phyloP scores from a whole-genome alignment of 2,797 vertebrate species.

The Danionella dracula region DNA sequence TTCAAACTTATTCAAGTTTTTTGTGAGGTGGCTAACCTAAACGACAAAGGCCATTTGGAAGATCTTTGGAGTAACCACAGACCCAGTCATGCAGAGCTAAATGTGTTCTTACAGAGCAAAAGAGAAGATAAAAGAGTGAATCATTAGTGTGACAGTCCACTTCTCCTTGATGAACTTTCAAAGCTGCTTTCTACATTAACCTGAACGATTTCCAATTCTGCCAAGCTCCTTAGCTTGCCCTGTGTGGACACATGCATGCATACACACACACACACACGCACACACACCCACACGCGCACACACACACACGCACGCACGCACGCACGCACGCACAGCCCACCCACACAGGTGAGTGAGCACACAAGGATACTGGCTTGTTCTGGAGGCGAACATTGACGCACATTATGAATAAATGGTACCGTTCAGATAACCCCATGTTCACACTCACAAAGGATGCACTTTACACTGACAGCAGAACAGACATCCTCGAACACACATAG shows the following conservation, averaged over 20 bases:
- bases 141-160: not conserved
- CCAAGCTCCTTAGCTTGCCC: not conserved
- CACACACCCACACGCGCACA: too few species aligned
- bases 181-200: conserved; percentile 7
- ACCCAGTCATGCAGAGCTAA: not conserved
- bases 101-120: not conserved
- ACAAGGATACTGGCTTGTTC: too few species aligned
- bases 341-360: too few species aligned
- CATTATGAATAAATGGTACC: not conserved
- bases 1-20: too few species aligned
- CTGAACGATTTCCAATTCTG: conserved; percentile 13
- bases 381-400: conserved; percentile 13
- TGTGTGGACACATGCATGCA: not conserved
- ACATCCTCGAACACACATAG: too few species aligned
- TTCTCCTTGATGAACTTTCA: not conserved
- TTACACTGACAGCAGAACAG: not conserved
- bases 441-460: conserved; percentile 5
- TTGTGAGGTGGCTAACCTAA: too few species aligned
- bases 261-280: too few species aligned
- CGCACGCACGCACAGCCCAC: too few species aligned
- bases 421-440: not conserved
- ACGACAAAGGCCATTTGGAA: too few species aligned
- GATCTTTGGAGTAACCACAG: not conserved
- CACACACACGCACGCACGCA: too few species aligned
- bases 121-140: not conserved